Evolutionary conservation across 2,797 vertebrate genomes (phyloP), one percentile per base, ranked within the genome.

Genomic region (Tinamus major): DNA sequence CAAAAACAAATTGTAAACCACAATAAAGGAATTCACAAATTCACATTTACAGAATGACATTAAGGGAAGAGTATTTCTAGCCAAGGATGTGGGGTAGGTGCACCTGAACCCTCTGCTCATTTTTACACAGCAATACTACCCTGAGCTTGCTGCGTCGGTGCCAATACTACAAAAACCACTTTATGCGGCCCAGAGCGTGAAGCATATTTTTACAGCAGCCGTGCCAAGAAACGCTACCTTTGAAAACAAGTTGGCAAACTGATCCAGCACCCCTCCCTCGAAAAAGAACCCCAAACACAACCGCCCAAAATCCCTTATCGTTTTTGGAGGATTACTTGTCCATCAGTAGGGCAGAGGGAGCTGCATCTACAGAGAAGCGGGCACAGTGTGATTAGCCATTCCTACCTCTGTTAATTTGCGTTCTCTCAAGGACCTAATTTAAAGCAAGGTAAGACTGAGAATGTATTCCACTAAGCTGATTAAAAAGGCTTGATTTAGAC

Each of bases 31-130:
- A n/a, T n/a, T n/a, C n/a, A n/a, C n/a, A n/a, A 4, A 86, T 31
- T 79, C 8, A 59, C 61, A 44, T 65, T 89, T 71, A 33, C 19
- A 93, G 56, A 92, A 88, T 49, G 5, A 53, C 26, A 74, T 46
- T 42, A 56, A 65, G 44, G 37, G n/a, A 84, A 90, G 21, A 37
- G 13, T 71, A 5, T 8, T 85, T 68, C 44, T 26, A 64, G 31
- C 61, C 7, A 41, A 63, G 18, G 18, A 39, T 53, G 41, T 19
- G 7, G 5, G 55, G 10, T 8, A 64, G 24, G 42, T 4, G 33
- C 15, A 63, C 2, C 8, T n/a, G 65, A 74, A 64, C 24, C 14
- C 12, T 51, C 24, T 0, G 0, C 4, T 15, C 1, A n/a, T 1
- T 10, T 20, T 29, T 77, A 35, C 49, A 48, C 3, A 53, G 12